Conservation (phyloP, 2,888 invertebrate genomes). For the Leptopterna dolabrata region DNA sequence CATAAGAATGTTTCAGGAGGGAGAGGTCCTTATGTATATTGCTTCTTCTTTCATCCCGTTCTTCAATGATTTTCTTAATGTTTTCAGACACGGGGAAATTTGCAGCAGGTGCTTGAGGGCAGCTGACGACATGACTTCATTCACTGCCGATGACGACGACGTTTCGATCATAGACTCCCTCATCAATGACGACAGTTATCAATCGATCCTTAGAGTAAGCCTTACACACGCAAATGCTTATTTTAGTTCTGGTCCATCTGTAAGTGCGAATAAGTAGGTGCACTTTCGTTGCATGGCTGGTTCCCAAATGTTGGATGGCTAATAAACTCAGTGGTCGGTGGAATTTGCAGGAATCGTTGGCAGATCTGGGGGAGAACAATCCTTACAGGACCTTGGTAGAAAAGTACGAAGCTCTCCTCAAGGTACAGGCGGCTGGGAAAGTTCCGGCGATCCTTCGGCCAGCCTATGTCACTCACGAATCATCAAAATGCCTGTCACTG, state of each 20-base stretch:
- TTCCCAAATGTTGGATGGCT: no score
- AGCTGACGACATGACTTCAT: slow-evolving; percentile 71
- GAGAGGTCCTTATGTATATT: not conserved
- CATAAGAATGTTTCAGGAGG: no score
- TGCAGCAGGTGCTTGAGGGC: slow-evolving; percentile 79
- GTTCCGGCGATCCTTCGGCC: slow-evolving; percentile 54
- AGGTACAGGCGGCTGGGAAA: slow-evolving; percentile 71
- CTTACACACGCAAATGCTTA: not conserved
- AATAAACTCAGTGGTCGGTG: not conserved
- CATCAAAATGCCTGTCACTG: slow-evolving; percentile 67
- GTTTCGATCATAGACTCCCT: slow-evolving; percentile 66
- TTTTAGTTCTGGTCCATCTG: not conserved
- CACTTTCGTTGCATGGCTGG: no score
- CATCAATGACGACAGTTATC: slow-evolving; percentile 62
- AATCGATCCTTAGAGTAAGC: slow-evolving; percentile 57
- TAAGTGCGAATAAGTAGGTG: not conserved
- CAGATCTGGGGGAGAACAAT: slow-evolving; percentile 62
- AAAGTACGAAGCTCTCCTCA: slow-evolving; percentile 85
- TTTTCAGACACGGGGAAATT: slow-evolving; percentile 80
- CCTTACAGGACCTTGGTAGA: slow-evolving; percentile 83
- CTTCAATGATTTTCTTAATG: no score
- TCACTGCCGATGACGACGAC: slow-evolving; percentile 79
- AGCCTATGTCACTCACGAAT: slow-evolving; percentile 38
- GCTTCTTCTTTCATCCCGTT: no score
- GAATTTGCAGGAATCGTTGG: slow-evolving; percentile 62